Evolutionary conservation across 2,888 invertebrate species (phyloP).

Genomic region (Ichneumon xanthorius): DNA sequence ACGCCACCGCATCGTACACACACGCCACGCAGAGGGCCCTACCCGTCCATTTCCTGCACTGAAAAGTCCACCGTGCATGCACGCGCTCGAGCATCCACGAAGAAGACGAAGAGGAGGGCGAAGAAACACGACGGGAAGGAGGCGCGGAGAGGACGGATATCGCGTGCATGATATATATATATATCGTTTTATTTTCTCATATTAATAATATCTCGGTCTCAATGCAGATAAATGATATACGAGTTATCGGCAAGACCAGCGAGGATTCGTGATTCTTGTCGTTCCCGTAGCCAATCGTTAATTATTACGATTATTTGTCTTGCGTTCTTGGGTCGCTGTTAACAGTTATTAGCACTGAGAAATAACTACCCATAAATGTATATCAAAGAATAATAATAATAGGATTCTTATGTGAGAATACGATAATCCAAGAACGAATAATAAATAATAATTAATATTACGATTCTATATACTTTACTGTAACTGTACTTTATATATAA

Average conservation of each 20-base stretch:
- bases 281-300: not conserved
- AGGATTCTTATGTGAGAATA: too few species aligned
- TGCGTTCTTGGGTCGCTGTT: not conserved
- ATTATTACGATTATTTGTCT: not conserved
- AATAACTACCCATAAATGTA: not conserved
- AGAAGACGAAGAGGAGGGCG: slow-evolving; percentile 20
- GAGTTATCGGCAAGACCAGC: slow-evolving; percentile 9
- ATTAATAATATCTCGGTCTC: slow-evolving; percentile 11
- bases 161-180: slow-evolving; percentile 31
- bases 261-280: not conserved
- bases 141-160: slow-evolving; percentile 10
- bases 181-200: slow-evolving; percentile 13
- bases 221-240: not conserved
- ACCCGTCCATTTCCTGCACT: slow-evolving; percentile 67
- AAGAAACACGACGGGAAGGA: not conserved
- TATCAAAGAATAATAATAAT: not conserved
- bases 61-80: slow-evolving; percentile 61
- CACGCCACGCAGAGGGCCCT: slow-evolving; percentile 48
- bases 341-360: not conserved
- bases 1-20: slow-evolving; percentile 54
- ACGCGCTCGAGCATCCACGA: slow-evolving; percentile 28
- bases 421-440: too few species aligned
- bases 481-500: too few species aligned
- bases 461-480: too few species aligned
- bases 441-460: too few species aligned